Percentiles rank a stretch among this genome's conserved stretches.
These are phyloP conservation scores for Anoplophora glabripennis DNA, from an alignment of 1,140 invertebrate genomes.

Conservation along the genomic window DNA sequence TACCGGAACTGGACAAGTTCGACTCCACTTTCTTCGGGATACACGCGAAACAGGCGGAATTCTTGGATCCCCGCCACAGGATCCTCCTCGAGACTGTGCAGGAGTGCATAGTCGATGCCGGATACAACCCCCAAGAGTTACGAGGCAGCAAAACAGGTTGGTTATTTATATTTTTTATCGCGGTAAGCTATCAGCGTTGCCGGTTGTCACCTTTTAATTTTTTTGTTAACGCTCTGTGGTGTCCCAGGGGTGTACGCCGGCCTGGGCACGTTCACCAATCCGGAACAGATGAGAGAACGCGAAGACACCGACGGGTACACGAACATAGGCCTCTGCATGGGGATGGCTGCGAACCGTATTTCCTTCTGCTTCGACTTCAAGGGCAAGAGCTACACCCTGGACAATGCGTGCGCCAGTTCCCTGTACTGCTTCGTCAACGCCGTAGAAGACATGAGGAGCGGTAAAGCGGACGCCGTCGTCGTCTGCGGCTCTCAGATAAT, in stretches of 20 bases:
- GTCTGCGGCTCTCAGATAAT: constrained; percentile 64
- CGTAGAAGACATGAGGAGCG: constrained; percentile 60
- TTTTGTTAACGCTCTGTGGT: too few relatives aligned
- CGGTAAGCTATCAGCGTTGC: too few relatives aligned
- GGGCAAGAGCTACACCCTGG: constrained; percentile 73
- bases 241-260: constrained; percentile 53
- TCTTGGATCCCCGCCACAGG: constrained; percentile 56
- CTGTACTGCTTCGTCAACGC: constrained; percentile 70
- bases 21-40: constrained; percentile 59
- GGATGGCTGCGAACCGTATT: constrained; percentile 54
- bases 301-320: constrained; percentile 16
- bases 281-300: constrained; percentile 7
- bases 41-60: constrained; percentile 51
- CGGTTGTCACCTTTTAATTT: too few relatives aligned
- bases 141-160: constrained; percentile 58
- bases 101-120: constrained; percentile 50
- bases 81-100: constrained; percentile 52
- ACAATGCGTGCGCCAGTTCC: constrained; percentile 79
- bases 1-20: constrained; percentile 66
- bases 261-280: constrained; percentile 57
- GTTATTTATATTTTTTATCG: too few relatives aligned
- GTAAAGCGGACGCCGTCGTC: constrained; percentile 73
- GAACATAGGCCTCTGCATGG: constrained; percentile 8
- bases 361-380: constrained; percentile 58
- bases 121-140: constrained; percentile 51